phyloP scores from a whole-genome alignment of 2,888 invertebrate species.

The Lasioglossum lativentre region DNA sequence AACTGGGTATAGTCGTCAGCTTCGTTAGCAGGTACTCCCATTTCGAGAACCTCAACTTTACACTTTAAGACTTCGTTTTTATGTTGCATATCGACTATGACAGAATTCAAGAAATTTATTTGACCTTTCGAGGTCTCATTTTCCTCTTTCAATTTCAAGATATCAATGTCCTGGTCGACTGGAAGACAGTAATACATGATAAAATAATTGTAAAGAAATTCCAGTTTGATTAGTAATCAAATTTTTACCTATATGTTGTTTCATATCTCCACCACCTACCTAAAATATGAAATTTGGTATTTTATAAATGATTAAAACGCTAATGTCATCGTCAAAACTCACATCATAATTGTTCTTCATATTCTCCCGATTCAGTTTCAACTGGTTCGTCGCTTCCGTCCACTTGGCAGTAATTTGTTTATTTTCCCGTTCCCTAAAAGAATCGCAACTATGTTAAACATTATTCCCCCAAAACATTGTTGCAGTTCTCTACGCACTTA shows the following conservation, averaged over 20 bases:
- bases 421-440: constrained; percentile 79
- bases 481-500: constrained; percentile 62
- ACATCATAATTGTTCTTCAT: constrained; percentile 78
- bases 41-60: constrained; percentile 92
- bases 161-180: constrained; percentile 52
- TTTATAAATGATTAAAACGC: constrained; percentile 4
- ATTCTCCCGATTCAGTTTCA: constrained; percentile 77
- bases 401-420: constrained; percentile 75
- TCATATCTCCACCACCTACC: constrained; percentile 68
- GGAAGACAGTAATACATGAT: constrained; percentile 43
- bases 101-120: constrained; percentile 96
- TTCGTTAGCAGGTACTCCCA: constrained; percentile 86
- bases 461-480: background rate
- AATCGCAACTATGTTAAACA: background rate
- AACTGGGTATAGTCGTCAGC: constrained; percentile 85
- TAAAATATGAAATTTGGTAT: constrained; percentile 59
- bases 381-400: constrained; percentile 71
- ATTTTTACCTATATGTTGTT: constrained; percentile 70
- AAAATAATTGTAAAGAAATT: background rate
- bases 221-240: background rate
- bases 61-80: constrained; percentile 94
- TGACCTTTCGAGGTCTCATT: constrained; percentile 89
- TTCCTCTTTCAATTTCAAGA: constrained; percentile 86
- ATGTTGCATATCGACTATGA: constrained; percentile 97
- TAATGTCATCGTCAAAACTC: constrained; percentile 29